Evolutionary conservation across 1,140 invertebrate species (phyloP).

Genomic region (Zaprionus gabonicus): DNA sequence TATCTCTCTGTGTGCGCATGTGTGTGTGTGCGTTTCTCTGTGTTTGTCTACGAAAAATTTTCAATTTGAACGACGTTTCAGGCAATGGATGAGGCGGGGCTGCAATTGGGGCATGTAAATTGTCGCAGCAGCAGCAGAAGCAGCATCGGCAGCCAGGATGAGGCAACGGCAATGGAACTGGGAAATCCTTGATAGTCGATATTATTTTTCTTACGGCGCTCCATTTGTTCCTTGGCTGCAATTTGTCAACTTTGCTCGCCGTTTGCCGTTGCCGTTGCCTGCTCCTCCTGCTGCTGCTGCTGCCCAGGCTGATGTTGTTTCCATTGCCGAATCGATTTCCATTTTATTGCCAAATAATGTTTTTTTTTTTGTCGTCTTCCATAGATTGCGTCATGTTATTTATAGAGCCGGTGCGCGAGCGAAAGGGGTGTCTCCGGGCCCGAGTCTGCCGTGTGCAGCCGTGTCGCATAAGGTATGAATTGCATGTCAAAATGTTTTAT

Average conservation of each 20-base stretch:
- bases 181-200: conserved; percentile 80
- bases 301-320: conserved; percentile 8
- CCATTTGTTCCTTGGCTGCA: conserved; percentile 79
- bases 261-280: conserved; percentile 23
- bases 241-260: conserved; percentile 77
- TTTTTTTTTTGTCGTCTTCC: conserved; percentile 29
- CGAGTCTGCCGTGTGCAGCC: neutral
- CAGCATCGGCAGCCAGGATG: conserved; percentile 31
- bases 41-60: conserved; percentile 59
- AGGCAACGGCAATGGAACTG: conserved; percentile 39
- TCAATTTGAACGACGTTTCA: conserved; percentile 78
- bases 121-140: conserved; percentile 54
- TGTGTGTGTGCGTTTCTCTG: conserved; percentile 33
- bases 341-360: conserved; percentile 84
- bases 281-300: neutral
- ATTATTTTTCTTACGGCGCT: conserved; percentile 82
- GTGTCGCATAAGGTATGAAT: conserved; percentile 78
- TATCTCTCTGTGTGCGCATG: conserved; percentile 14
- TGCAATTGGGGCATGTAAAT: conserved; percentile 81
- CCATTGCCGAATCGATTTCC: conserved; percentile 73
- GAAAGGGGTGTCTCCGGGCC: conserved; percentile 11
- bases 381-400: conserved; percentile 82
- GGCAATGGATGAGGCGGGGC: conserved; percentile 58
- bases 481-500: conserved; percentile 82
- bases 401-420: conserved; percentile 54